phyloP scores from a whole-genome alignment of 2,888 invertebrate genomes.

The Melikaiella ostensackeni region DNA sequence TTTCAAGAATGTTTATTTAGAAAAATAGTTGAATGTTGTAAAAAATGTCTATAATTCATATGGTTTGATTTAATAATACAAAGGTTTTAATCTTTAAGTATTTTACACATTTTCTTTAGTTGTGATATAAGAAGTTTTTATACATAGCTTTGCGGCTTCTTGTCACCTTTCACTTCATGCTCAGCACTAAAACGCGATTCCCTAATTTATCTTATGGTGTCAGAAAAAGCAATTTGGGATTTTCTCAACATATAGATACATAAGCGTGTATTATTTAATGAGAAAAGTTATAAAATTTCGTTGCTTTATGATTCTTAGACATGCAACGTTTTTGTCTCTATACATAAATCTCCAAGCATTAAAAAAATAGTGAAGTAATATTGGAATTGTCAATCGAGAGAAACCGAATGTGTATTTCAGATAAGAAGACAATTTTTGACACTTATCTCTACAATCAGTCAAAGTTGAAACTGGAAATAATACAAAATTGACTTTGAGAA shows the following conservation, averaged over 20 bases:
- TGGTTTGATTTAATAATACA: too few species aligned
- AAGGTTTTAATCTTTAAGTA: too few species aligned
- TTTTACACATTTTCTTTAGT: background rate
- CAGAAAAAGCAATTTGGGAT: background rate
- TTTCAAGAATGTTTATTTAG: too few species aligned
- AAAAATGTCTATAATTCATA: too few species aligned
- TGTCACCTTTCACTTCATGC: background rate
- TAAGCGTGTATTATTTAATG: slow-evolving; percentile 25
- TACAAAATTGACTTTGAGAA: too few species aligned
- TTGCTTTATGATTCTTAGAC: slow-evolving; percentile 7
- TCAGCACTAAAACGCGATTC: slow-evolving; percentile 21
- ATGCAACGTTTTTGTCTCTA: slow-evolving; percentile 17
- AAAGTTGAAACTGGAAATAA: background rate
- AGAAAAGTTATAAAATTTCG: slow-evolving; percentile 12
- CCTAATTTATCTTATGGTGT: slow-evolving; percentile 27
- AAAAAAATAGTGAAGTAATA: background rate
- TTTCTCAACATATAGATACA: background rate
- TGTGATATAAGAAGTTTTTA: background rate
- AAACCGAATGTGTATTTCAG: background rate
- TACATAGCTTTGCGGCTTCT: too few species aligned
- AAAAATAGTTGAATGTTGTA: too few species aligned
- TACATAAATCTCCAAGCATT: slow-evolving; percentile 5
- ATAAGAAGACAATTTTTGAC: slow-evolving; percentile 9
- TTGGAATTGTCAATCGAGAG: slow-evolving; percentile 21
- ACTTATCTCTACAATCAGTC: background rate